Evolutionary conservation across 92 coral and sea anemone species (phyloP), one percentile per base, ranked within the genome.

Genomic region (Meandrina meandrites): DNA sequence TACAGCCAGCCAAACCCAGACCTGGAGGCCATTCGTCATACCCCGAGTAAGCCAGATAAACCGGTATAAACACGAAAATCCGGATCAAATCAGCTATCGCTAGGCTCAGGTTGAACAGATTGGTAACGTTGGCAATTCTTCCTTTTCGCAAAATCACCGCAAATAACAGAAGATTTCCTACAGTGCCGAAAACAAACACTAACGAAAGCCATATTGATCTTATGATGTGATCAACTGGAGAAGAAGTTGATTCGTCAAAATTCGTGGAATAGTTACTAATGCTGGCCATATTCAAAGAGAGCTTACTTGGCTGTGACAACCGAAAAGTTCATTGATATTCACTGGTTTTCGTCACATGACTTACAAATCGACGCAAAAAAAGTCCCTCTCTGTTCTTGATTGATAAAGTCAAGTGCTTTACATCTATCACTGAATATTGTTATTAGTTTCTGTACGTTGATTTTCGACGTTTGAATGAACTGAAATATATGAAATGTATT

Each of bases 21-120:
- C 73, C 79, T 3, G 76, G 69, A 1, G 93, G 92, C 98, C 95
- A 94, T 28, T 80, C 79, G 21, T 42, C 78, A 12, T 81, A 17
- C 19, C 78, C 62, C 16, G 95, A 90, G 42, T 91, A 92, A 47
- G 81, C 87, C 77, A 94, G 83, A 88, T 88, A 94, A n/a, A 89
- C 81, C 19, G 98, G 98, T 31, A 92, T 83, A 67, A 82, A 92
- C 27, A 84, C 30, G 36, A 89, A 24, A 9, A 92, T 92, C 53
- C 93, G 91, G 17, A 94, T n/a, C 40, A 94, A 72, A 87, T 94
- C 98, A 40, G 93, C 91, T 28, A 88, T 42, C 17, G 94, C 90
- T 45, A 94, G 79, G 36, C 86, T 92, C 53, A 94, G 85, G 79
- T 94, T 92, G 88, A 93, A 91, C 8, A 91, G 85, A 79, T 90